Conservation (phyloP, 2,797 vertebrate genomes). For the Platalea minor region DNA sequence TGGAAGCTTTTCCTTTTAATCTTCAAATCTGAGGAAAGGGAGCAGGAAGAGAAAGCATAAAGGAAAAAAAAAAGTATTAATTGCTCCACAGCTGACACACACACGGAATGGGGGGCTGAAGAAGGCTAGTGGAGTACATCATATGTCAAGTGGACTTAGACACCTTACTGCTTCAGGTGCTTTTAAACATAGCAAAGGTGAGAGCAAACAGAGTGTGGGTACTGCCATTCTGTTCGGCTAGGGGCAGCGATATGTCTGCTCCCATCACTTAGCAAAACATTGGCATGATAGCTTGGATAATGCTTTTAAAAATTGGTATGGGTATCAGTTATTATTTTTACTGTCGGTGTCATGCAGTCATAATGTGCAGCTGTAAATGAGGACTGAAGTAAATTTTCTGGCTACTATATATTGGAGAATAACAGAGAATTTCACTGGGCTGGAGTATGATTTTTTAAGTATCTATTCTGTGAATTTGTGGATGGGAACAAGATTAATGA, state of each 20-base stretch:
- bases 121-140: not conserved
- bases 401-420: not conserved
- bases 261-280: not conserved
- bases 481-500: not conserved
- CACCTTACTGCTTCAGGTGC: not conserved
- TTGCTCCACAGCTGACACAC: not conserved
- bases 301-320: not conserved
- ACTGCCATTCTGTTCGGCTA: not conserved
- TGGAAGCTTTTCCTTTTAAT: not conserved
- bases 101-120: not conserved
- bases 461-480: not conserved
- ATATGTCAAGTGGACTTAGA: not conserved
- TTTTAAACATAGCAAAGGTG: not conserved
- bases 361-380: not conserved
- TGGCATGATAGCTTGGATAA: not conserved
- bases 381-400: not conserved
- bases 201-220: not conserved
- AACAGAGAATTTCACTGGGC: not conserved
- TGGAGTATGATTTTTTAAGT: not conserved
- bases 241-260: fast-evolving
- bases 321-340: not conserved
- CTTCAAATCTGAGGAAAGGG: not conserved
- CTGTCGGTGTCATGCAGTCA: not conserved
- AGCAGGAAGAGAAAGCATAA: not conserved
- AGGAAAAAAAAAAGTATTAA: not conserved